Percentiles rank a stretch among this genome's conserved stretches.
phyloP scores from a whole-genome alignment of 35 echinoderm and acorn worm species.

The Acanthaster planci region DNA sequence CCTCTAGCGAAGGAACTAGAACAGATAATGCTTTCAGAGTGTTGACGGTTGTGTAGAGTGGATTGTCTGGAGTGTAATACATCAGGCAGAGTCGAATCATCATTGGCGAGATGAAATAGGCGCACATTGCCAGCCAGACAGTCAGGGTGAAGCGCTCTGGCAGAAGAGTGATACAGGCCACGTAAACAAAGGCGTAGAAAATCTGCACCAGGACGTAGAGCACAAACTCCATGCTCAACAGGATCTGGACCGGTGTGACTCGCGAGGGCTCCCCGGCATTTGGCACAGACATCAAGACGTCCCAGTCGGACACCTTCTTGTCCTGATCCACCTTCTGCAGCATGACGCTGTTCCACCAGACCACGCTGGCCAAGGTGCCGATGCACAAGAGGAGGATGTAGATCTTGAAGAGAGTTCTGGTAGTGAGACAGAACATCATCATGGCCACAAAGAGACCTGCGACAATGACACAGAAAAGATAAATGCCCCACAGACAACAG shows the following conservation, averaged over 20 bases:
- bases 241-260: conserved; percentile 38
- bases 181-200: conserved; percentile 68
- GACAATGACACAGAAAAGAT: neutral
- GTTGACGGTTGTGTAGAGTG: conserved; percentile 13
- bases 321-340: conserved; percentile 51
- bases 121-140: conserved; percentile 49
- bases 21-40: conserved; percentile 1
- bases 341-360: conserved; percentile 67
- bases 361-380: conserved; percentile 37
- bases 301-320: conserved; percentile 34
- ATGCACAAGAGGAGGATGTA: conserved; percentile 33
- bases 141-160: conserved; percentile 12
- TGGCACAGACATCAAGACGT: neutral
- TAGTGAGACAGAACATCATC: conserved; percentile 49
- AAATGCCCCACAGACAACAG: neutral
- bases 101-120: conserved; percentile 57
- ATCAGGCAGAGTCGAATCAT: conserved; percentile 47
- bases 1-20: conserved; percentile 50
- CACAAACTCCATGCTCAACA: conserved; percentile 76
- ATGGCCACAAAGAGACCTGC: conserved; percentile 10
- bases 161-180: conserved; percentile 31
- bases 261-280: neutral
- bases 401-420: conserved; percentile 38
- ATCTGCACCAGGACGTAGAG: conserved; percentile 66
- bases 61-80: conserved; percentile 15